A percentile compares a stretch with the other conserved stretches of the same genome.
Conservation (phyloP, 2,797 vertebrate species). For the Hozukius guyotensis region DNA sequence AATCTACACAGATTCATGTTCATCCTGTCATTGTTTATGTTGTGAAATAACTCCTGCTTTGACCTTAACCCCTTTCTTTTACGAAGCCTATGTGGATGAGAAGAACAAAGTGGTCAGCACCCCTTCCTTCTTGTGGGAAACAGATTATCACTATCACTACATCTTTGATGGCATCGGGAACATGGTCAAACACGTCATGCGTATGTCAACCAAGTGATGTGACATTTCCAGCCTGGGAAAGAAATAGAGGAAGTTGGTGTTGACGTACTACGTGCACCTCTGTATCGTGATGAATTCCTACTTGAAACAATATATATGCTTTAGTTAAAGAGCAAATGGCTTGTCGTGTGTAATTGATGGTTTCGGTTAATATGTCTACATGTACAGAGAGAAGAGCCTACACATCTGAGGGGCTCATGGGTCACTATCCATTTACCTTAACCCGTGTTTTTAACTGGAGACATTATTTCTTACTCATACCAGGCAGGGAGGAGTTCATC, state of each 20-base stretch:
- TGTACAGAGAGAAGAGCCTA: not conserved
- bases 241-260: slow-evolving; percentile 20
- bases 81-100: slow-evolving; percentile 82
- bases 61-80: slow-evolving; percentile 56
- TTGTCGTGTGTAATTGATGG: slow-evolving; percentile 39
- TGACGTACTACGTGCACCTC: not conserved
- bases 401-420: not conserved
- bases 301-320: slow-evolving; percentile 49
- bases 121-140: slow-evolving; percentile 84
- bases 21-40: not conserved
- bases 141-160: slow-evolving; percentile 81
- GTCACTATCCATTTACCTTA: not conserved
- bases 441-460: not conserved
- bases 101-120: slow-evolving; percentile 86
- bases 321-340: slow-evolving; percentile 42
- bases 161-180: slow-evolving; percentile 83
- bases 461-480: not conserved
- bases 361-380: slow-evolving; percentile 23
- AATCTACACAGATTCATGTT: not conserved
- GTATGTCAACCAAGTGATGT: slow-evolving; percentile 76
- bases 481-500: not conserved
- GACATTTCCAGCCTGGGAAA: slow-evolving; percentile 5
- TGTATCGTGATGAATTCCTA: slow-evolving; percentile 37
- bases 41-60: not conserved
- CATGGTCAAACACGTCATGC: slow-evolving; percentile 84